Conservation (phyloP, 1,140 invertebrate species). For the Andricus grossulariae region DNA sequence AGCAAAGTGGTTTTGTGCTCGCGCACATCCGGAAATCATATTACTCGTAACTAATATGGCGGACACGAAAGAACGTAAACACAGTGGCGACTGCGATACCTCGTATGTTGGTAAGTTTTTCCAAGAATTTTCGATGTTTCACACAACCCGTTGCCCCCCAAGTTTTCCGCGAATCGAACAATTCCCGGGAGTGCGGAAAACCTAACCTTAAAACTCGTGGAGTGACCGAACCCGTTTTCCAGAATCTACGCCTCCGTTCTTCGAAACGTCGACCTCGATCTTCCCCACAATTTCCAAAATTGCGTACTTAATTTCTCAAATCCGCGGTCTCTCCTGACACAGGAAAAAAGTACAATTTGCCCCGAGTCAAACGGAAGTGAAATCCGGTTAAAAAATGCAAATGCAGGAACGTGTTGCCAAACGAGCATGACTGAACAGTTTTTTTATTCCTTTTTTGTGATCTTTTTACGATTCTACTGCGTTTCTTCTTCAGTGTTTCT, state of each 20-base stretch:
- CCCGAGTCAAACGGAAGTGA: not conserved
- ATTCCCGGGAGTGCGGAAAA: not conserved
- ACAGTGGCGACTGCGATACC: slow-evolving; percentile 64
- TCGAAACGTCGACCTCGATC: not conserved
- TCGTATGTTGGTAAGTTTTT: slow-evolving; percentile 71
- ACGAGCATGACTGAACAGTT: no score
- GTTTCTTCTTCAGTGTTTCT: no score
- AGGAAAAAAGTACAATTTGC: not conserved
- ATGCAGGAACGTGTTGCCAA: no score
- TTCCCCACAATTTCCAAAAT: not conserved
- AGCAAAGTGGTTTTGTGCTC: slow-evolving; percentile 46
- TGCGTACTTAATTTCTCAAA: not conserved
- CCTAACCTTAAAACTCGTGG: not conserved
- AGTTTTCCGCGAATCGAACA: not conserved
- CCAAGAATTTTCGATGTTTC: not conserved
- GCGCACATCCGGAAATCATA: slow-evolving; percentile 68
- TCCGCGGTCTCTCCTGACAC: not conserved
- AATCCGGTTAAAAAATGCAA: no score
- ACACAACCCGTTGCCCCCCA: no score
- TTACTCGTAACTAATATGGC: slow-evolving; percentile 69
- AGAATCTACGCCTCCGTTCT: no score
- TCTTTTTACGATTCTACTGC: no score
- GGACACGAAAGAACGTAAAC: slow-evolving; percentile 71
- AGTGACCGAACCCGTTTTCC: not conserved
- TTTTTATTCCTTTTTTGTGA: no score